These are phyloP conservation scores for Gadus macrocephalus DNA, from an alignment of 2,113 vertebrate genomes.

Conservation along the genomic window DNA sequence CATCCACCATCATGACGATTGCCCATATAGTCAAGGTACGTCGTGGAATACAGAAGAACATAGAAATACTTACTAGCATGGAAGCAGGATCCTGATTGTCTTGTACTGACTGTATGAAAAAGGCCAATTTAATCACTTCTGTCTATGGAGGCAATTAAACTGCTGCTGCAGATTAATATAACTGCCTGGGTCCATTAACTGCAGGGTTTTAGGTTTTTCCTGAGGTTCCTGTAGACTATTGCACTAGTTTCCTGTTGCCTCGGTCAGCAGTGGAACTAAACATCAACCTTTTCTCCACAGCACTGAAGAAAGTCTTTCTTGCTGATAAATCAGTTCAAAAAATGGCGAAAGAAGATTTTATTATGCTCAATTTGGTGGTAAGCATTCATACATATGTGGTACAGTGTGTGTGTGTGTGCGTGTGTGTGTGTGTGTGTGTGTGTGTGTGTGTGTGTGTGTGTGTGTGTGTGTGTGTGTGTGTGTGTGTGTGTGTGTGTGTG, in stretches of 20 bases:
- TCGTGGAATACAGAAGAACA: neutral
- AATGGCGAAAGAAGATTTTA: conserved; percentile 82
- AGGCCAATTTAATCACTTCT: neutral
- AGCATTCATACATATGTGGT: neutral
- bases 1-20: conserved; percentile 82
- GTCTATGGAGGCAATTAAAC: too few relatives aligned
- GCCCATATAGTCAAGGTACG: conserved; percentile 83
- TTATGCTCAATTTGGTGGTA: conserved; percentile 89
- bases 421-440: too few relatives aligned
- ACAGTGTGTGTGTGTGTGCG: too few relatives aligned
- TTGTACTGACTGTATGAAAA: neutral
- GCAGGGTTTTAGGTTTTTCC: too few relatives aligned
- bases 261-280: conserved; percentile 4
- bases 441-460: too few relatives aligned
- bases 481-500: too few relatives aligned
- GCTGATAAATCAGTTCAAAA: conserved; percentile 76
- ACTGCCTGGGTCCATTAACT: too few relatives aligned
- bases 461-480: too few relatives aligned
- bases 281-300: conserved; percentile 54
- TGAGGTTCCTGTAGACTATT: neutral
- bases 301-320: conserved; percentile 80
- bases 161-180: too few relatives aligned
- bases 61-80: neutral
- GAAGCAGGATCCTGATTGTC: neutral
- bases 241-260: neutral